phyloP scores from a whole-genome alignment of 1,140 invertebrate species.

The Lucilia cuprina region DNA sequence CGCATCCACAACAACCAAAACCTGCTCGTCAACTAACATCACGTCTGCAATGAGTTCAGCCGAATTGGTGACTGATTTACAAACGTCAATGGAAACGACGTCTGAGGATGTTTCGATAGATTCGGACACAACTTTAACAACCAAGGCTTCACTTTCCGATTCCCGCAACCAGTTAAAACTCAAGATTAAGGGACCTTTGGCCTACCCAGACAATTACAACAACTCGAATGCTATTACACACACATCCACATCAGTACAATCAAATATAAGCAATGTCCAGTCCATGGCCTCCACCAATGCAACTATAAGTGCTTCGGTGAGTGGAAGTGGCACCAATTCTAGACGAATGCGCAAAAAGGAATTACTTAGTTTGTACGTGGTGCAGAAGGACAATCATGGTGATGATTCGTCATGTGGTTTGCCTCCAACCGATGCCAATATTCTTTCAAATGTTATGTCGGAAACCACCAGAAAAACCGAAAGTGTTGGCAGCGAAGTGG shows the following conservation, averaged over 20 bases:
- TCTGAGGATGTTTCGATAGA: slow-evolving; percentile 64
- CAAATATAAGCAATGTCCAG: slow-evolving; percentile 45
- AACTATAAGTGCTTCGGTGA: slow-evolving; percentile 44
- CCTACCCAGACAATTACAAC: slow-evolving; percentile 53
- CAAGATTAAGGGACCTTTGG: slow-evolving; percentile 88
- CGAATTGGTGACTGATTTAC: slow-evolving; percentile 40
- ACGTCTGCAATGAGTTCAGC: slow-evolving; percentile 44
- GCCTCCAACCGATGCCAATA: slow-evolving; percentile 54
- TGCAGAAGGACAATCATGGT: slow-evolving; percentile 82
- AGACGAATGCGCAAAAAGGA: slow-evolving; percentile 90
- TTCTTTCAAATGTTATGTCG: slow-evolving; percentile 38
- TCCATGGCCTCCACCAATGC: slow-evolving; percentile 47
- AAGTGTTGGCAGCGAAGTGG: slow-evolving; percentile 44
- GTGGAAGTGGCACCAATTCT: slow-evolving; percentile 71
- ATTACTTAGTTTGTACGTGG: slow-evolving; percentile 82
- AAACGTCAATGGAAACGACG: slow-evolving; percentile 54
- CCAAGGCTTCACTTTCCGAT: slow-evolving; percentile 74
- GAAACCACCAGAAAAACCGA: slow-evolving; percentile 50
- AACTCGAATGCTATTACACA: slow-evolving; percentile 41
- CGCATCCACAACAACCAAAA: not conserved
- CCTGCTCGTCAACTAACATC: slow-evolving; percentile 40
- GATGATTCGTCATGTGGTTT: slow-evolving; percentile 70
- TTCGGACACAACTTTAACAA: slow-evolving; percentile 65
- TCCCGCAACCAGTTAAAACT: slow-evolving; percentile 86
- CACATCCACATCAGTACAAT: slow-evolving; percentile 42